Percentiles rank a stretch among this genome's conserved stretches.
These are phyloP conservation scores for Clytia hemisphaerica DNA, from an alignment of 30 jellyfish, hydroid and myxozoan genomes.

Conservation along the genomic window DNA sequence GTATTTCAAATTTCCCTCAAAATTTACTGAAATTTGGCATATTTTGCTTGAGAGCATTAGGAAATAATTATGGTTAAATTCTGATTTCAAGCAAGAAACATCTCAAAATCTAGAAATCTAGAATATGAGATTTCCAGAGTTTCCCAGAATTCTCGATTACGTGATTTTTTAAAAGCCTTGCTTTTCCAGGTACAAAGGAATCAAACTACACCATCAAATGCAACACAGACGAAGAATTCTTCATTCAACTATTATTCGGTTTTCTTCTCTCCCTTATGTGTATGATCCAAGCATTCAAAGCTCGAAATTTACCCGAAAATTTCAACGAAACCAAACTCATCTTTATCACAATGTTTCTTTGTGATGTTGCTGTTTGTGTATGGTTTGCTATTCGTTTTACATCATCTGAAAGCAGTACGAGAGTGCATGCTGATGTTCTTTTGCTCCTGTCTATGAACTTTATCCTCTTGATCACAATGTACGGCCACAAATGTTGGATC, in stretches of 20 bases:
- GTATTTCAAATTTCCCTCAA: too few relatives aligned
- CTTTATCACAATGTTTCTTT: conserved; percentile 10
- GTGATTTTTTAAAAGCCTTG: too few relatives aligned
- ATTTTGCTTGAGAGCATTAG: too few relatives aligned
- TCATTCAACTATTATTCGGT: conserved; percentile 23
- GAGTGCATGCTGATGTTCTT: neutral
- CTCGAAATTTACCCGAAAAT: conserved; percentile 33
- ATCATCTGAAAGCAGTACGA: neutral
- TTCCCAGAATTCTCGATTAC: too few relatives aligned
- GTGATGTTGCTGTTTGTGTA: neutral
- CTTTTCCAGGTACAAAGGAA: too few relatives aligned
- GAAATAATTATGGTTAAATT: too few relatives aligned
- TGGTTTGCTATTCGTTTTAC: conserved; percentile 10
- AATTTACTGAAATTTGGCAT: too few relatives aligned
- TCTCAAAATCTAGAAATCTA: too few relatives aligned
- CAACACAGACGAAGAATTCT: neutral
- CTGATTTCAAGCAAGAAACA: too few relatives aligned
- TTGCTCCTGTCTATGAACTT: conserved; percentile 15
- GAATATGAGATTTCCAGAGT: too few relatives aligned
- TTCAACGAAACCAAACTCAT: conserved; percentile 22
- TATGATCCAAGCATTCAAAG: conserved; percentile 36
- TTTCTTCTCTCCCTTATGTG: conserved; percentile 21
- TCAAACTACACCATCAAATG: neutral
- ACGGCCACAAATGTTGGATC: conserved; percentile 37
- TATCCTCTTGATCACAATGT: conserved; percentile 3